Evolutionary conservation across 2,888 invertebrate species (phyloP).

Genomic region (Drosophila nigricruria): DNA sequence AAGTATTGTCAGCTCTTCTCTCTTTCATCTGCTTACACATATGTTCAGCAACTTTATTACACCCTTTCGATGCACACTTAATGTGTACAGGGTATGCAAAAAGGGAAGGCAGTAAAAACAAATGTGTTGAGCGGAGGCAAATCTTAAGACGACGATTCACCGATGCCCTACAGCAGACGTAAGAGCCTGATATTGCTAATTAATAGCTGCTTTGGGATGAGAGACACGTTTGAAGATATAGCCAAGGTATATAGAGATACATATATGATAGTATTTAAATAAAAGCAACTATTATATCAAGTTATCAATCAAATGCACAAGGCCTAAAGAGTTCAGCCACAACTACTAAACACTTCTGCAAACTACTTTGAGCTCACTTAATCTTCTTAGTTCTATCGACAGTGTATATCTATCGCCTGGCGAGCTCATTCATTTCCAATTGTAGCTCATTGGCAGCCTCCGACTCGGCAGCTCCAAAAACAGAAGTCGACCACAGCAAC

Average conservation of each 20-base stretch:
- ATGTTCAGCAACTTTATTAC: background rate
- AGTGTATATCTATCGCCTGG: conserved; percentile 6
- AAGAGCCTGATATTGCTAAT: background rate
- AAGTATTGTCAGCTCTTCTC: background rate
- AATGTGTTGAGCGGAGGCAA: conserved; percentile 5
- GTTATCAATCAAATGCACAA: background rate
- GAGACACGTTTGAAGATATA: conserved; percentile 1
- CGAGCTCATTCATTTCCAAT: conserved; percentile 2
- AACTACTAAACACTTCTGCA: background rate
- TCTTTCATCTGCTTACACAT: background rate
- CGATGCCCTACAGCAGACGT: conserved; percentile 31
- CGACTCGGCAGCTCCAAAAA: conserved; percentile 30
- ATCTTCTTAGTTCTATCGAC: background rate
- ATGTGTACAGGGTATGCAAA: conserved; percentile 24
- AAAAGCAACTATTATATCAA: background rate
- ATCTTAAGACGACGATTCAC: conserved; percentile 9
- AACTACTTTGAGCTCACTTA: background rate
- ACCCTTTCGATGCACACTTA: background rate
- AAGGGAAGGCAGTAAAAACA: conserved; percentile 19
- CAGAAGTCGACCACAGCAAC: conserved; percentile 59
- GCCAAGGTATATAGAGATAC: background rate
- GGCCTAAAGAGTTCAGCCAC: background rate
- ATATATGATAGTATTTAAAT: background rate
- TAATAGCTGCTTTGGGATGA: background rate
- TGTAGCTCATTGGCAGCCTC: conserved; percentile 37